Evolutionary conservation across 2,888 invertebrate species (phyloP), one percentile per base, ranked within the genome.

Genomic region (Oligia strigilis): DNA sequence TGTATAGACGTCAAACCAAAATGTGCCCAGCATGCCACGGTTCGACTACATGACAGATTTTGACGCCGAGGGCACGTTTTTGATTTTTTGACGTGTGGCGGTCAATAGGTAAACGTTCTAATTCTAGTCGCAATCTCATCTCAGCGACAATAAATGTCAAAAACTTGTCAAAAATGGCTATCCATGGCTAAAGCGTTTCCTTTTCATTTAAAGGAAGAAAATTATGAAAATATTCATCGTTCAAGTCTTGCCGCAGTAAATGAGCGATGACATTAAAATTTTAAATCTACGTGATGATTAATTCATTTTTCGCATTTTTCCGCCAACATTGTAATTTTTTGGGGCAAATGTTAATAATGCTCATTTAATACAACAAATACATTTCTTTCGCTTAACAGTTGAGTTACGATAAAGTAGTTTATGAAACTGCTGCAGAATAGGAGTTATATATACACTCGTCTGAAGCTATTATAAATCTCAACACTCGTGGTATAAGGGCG

Each of bases 261-360:
- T 87, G 92, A 92, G 79, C 90, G 84, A 65, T 29, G 52, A 80
- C n/a, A 92, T 92, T 90, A 90, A 83, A 86, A 92, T 88, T 92
- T 88, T 83, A 90, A 90, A 92, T 92, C 23, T 62, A 67, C 5
- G 17, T 36, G 17, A 46, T 75, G 52, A 49, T 72, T 77, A 64
- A 78, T 80, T 87, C 77, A 76, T 78, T 55, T 67, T 77, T 58
- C 43, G 19, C 77, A 76, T 78, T 60, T 71, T 72, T 58, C 36
- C 29, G 14, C 13, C 6, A 19, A 58, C 62, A 23, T 13, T 46
- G 49, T 0, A 8, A 14, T 46, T 72, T 29, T 83, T 43, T 14
- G 2, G 17, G 14, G 14, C 9, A n/a, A 55, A 66, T 67, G 4
- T 14, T 46, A 40, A 19, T 46, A 40, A 19, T 14, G 29, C 19